Conservation (phyloP, 2,113 vertebrate species). For the Aix galericulata region DNA sequence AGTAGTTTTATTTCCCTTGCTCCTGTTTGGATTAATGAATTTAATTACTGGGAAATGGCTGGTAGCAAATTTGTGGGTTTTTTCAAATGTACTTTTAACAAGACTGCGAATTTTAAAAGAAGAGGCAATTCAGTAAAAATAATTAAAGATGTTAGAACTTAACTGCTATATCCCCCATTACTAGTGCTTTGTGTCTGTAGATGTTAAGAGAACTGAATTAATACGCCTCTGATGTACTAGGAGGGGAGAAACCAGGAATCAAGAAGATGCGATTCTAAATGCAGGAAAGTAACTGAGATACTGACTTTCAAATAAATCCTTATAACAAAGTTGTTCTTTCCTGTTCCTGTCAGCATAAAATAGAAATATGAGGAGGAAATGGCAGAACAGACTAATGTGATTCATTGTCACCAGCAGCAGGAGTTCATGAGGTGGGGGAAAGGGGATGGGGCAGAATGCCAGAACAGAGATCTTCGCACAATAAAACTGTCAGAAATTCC, state of each 20-base stretch:
- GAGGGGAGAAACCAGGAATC: background rate
- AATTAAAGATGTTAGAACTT: constrained; percentile 7
- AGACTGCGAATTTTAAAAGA: constrained; percentile 23
- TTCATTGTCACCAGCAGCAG: background rate
- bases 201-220: constrained; percentile 15
- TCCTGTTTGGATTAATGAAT: constrained; percentile 47
- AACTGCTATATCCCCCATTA: background rate
- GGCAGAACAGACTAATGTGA: background rate
- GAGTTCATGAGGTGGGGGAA: background rate
- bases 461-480: background rate
- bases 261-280: background rate
- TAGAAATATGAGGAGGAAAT: background rate
- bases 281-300: background rate
- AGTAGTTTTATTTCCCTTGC: constrained; percentile 24
- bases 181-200: constrained; percentile 7
- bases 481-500: constrained; percentile 3
- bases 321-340: constrained; percentile 5
- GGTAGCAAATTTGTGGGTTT: constrained; percentile 2
- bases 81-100: constrained; percentile 35
- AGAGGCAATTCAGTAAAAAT: constrained; percentile 13
- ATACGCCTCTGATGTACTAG: background rate
- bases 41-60: constrained; percentile 46
- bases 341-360: constrained; percentile 10
- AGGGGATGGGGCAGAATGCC: background rate
- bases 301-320: background rate